These are phyloP conservation scores for Thera britannica DNA, from an alignment of 2,888 invertebrate genomes.

Conservation along the genomic window DNA sequence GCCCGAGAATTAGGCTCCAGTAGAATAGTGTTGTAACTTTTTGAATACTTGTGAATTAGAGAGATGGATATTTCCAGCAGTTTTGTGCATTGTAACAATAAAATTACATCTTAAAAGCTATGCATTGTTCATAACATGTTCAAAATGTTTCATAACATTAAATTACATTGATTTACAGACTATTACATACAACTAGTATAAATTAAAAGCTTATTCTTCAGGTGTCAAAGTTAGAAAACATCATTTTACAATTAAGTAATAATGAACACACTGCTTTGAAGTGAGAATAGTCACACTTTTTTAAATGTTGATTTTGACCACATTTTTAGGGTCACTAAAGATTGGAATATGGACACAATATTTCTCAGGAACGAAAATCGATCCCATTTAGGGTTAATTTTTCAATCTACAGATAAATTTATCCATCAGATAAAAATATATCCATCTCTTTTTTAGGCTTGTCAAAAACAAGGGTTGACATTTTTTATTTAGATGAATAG, in stretches of 20 bases:
- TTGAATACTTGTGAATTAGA: not conserved
- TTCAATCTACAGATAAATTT: too few relatives aligned
- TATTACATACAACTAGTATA: constrained; percentile 36
- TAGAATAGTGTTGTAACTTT: not conserved
- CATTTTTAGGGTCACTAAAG: not conserved
- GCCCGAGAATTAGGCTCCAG: too few relatives aligned
- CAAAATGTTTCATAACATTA: constrained; percentile 38
- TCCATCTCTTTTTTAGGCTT: too few relatives aligned
- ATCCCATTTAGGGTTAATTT: too few relatives aligned
- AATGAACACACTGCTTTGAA: not conserved
- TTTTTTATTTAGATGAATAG: too few relatives aligned
- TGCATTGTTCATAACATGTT: constrained; percentile 48
- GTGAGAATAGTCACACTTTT: not conserved
- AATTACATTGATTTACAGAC: constrained; percentile 37
- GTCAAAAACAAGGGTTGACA: too few relatives aligned
- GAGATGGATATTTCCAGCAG: not conserved
- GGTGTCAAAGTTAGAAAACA: constrained; percentile 32
- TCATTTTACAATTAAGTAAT: constrained; percentile 24
- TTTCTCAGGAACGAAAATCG: too few relatives aligned
- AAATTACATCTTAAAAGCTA: constrained; percentile 24
- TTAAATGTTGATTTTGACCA: not conserved
- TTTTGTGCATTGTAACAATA: constrained; percentile 17
- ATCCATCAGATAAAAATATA: too few relatives aligned
- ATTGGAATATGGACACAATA: too few relatives aligned
- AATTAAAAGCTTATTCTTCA: constrained; percentile 35